These are phyloP conservation scores for Dendroctonus valens DNA, from an alignment of 1,140 invertebrate species.

Conservation along the genomic window DNA sequence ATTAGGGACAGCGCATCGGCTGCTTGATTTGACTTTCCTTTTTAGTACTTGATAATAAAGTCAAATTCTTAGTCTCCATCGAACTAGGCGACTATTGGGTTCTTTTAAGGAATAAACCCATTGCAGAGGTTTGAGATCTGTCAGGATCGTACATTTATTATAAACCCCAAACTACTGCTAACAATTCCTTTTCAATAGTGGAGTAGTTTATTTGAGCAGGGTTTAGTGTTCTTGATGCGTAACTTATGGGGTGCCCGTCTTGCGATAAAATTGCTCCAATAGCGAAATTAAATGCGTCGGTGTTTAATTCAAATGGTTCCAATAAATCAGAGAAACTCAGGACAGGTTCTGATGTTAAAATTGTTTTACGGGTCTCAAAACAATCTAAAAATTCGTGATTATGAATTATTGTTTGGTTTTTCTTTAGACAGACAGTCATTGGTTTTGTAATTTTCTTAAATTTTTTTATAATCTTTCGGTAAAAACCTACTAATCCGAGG, in stretches of 20 bases:
- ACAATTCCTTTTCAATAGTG: slow-evolving; percentile 31
- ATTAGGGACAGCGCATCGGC: slow-evolving; percentile 30
- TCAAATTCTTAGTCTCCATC: slow-evolving; percentile 54
- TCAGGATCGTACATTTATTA: slow-evolving; percentile 36
- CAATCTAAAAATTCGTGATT: too few relatives aligned
- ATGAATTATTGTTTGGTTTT: neutral
- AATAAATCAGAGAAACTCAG: slow-evolving; percentile 45
- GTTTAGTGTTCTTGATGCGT: slow-evolving; percentile 23
- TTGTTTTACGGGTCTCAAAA: slow-evolving; percentile 26
- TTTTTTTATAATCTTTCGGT: slow-evolving; percentile 30
- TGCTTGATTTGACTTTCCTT: slow-evolving; percentile 43
- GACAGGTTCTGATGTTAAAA: slow-evolving; percentile 8
- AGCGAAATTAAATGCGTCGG: slow-evolving; percentile 38
- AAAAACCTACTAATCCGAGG: slow-evolving; percentile 39
- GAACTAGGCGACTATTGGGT: slow-evolving; percentile 47
- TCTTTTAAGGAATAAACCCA: slow-evolving; percentile 51
- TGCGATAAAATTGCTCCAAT: slow-evolving; percentile 27
- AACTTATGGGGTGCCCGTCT: slow-evolving; percentile 14
- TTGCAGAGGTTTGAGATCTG: slow-evolving; percentile 35
- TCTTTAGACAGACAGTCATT: slow-evolving; percentile 6
- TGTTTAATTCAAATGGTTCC: slow-evolving; percentile 45
- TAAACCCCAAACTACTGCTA: slow-evolving; percentile 36
- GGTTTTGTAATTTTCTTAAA: slow-evolving; percentile 44
- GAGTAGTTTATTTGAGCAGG: slow-evolving; percentile 12
- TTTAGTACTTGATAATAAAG: slow-evolving; percentile 50